A percentile compares a stretch with the other conserved stretches of the same genome.
Conservation (phyloP, 2,888 invertebrate species). For the Galeruca laticollis region DNA sequence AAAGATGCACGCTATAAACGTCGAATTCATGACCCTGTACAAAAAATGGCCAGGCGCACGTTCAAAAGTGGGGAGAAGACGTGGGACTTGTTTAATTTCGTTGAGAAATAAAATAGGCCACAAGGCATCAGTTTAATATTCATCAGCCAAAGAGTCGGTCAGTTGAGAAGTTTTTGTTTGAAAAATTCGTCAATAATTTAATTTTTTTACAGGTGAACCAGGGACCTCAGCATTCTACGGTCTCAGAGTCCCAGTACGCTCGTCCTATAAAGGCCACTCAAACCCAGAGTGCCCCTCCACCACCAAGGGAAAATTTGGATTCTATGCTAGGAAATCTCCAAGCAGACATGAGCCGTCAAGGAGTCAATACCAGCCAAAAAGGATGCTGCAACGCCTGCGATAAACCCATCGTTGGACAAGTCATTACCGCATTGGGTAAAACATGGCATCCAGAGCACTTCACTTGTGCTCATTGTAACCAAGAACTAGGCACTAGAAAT, state of each 20-base stretch:
- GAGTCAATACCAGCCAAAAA: constrained; percentile 98
- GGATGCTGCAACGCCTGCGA: constrained; percentile 99
- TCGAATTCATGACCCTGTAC: constrained; percentile 31
- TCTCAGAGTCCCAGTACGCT: constrained; percentile 78
- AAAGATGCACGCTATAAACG: constrained; percentile 27
- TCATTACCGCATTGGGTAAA: constrained; percentile 96
- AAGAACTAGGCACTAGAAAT: constrained; percentile 96
- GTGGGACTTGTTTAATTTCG: constrained; percentile 53
- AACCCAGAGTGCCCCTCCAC: constrained; percentile 62
- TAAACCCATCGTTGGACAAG: constrained; percentile 98
- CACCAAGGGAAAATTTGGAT: constrained; percentile 69
- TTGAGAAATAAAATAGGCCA: constrained; percentile 46
- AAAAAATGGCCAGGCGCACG: constrained; percentile 34
- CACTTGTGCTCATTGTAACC: constrained; percentile 96
- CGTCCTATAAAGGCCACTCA: constrained; percentile 71
- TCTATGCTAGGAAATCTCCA: constrained; percentile 93
- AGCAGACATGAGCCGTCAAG: constrained; percentile 98
- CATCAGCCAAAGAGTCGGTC: constrained; percentile 42
- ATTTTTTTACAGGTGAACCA: constrained; percentile 71
- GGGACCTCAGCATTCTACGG: constrained; percentile 75
- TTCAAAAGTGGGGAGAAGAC: constrained; percentile 47
- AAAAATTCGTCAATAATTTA: not conserved
- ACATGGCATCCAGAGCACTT: constrained; percentile 99
- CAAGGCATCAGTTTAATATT: constrained; percentile 48
- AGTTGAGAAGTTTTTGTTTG: constrained; percentile 29